These are phyloP conservation scores for Scolopax rusticola DNA, from an alignment of 2,797 vertebrate species.

Conservation along the genomic window DNA sequence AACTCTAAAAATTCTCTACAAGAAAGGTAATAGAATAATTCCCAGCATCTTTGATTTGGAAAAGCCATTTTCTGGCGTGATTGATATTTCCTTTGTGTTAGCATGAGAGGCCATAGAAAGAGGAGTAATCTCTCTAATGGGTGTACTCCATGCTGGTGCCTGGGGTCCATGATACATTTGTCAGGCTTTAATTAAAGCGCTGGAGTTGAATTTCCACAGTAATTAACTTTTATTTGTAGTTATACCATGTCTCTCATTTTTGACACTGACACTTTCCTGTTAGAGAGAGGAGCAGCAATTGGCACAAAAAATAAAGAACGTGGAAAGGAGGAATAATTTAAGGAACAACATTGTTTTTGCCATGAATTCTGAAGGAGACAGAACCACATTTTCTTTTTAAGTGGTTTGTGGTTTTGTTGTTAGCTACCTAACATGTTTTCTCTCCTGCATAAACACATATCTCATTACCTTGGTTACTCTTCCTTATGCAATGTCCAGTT, in stretches of 20 bases:
- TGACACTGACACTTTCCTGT: constrained; percentile 37
- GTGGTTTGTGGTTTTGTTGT: background rate
- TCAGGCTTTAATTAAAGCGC: constrained; percentile 74
- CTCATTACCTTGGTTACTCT: background rate
- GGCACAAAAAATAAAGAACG: background rate
- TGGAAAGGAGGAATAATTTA: constrained; percentile 1
- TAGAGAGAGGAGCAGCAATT: constrained; percentile 3
- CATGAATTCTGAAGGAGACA: background rate
- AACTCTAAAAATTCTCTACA: background rate
- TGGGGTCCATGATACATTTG: constrained; percentile 51
- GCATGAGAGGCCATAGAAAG: constrained; percentile 41
- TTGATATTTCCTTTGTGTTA: constrained; percentile 70
- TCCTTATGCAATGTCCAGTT: background rate
- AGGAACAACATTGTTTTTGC: background rate
- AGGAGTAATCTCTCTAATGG: constrained; percentile 65
- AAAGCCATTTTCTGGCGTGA: constrained; percentile 47
- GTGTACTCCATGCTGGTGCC: constrained; percentile 31
- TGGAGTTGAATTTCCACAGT: constrained; percentile 60
- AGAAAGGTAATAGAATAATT: constrained; percentile 68
- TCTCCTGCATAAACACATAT: background rate
- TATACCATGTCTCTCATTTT: constrained; percentile 45
- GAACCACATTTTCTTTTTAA: background rate
- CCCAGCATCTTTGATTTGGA: constrained; percentile 58
- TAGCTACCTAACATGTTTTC: background rate
- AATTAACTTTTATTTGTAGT: constrained; percentile 72